Percentiles rank a stretch among this genome's conserved stretches.
Conservation (phyloP, 2,888 invertebrate species). For the Volucella zonaria region DNA sequence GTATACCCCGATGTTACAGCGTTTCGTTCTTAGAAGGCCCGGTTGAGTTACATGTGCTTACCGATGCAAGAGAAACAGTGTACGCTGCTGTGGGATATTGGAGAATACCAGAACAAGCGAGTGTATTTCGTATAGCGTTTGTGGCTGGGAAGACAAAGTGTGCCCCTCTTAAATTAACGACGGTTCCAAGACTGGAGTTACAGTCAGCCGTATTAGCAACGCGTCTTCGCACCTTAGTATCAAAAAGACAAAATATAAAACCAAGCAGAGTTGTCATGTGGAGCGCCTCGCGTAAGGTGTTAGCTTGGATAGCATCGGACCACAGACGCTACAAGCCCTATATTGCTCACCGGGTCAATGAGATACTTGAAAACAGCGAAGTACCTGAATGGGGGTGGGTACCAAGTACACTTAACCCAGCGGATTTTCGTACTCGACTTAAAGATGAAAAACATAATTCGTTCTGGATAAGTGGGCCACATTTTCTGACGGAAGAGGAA, state of each 20-base stretch:
- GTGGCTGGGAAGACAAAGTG: constrained; percentile 37
- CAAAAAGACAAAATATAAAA: constrained; percentile 15
- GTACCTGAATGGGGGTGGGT: not conserved
- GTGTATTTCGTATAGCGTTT: constrained; percentile 11
- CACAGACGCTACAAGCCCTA: constrained; percentile 71
- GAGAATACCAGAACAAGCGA: no score
- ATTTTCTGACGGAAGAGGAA: no score
- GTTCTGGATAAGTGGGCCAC: no score
- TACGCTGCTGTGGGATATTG: not conserved
- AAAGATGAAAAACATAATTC: no score
- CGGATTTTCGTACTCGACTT: not conserved
- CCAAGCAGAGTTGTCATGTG: constrained; percentile 18
- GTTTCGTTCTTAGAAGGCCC: not conserved
- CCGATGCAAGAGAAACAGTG: constrained; percentile 43
- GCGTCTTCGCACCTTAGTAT: constrained; percentile 14
- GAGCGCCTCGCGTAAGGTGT: constrained; percentile 52
- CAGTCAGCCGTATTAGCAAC: constrained; percentile 46
- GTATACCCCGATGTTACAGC: constrained; percentile 18
- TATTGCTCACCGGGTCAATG: constrained; percentile 69
- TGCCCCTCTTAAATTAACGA: not conserved
- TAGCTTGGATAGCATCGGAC: constrained; percentile 59
- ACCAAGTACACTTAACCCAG: not conserved
- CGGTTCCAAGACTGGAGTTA: constrained; percentile 15
- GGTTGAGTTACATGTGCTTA: constrained; percentile 55
- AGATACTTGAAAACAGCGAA: constrained; percentile 2